Conservation (phyloP, 2,113 vertebrate genomes). For the Nesoenas mayeri region DNA sequence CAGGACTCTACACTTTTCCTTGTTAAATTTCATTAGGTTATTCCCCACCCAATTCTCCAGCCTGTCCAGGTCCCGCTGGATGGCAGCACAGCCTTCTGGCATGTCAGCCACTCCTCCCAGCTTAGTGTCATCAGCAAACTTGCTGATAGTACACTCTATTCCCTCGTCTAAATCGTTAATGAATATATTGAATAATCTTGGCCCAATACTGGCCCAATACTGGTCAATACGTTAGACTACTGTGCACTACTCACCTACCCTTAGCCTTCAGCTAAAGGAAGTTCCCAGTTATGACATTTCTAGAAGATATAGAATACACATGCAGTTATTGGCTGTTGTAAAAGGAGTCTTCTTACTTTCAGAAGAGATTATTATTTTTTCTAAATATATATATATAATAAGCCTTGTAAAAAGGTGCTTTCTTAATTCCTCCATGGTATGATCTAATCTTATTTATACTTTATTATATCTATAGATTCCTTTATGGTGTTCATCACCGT, state of each 20-base stretch:
- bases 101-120: too few species aligned
- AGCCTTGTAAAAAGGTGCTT: background rate
- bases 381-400: accelerated
- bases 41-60: too few species aligned
- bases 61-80: too few species aligned
- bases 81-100: too few species aligned
- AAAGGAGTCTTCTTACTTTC: background rate
- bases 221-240: background rate
- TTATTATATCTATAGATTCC: background rate
- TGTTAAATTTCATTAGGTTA: too few species aligned
- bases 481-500: background rate
- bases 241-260: background rate
- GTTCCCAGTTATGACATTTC: background rate
- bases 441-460: background rate
- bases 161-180: too few species aligned
- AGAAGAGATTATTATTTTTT: background rate
- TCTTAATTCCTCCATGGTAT: background rate
- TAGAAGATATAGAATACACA: background rate
- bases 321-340: background rate
- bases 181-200: too few species aligned
- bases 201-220: too few species aligned
- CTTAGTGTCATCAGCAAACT: too few species aligned
- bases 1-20: too few species aligned
- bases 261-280: background rate
- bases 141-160: too few species aligned